A percentile compares a stretch with the other conserved stretches of the same genome.
These are phyloP conservation scores for Bufotes viridis DNA, from an alignment of 2,797 vertebrate species.

Conservation along the genomic window DNA sequence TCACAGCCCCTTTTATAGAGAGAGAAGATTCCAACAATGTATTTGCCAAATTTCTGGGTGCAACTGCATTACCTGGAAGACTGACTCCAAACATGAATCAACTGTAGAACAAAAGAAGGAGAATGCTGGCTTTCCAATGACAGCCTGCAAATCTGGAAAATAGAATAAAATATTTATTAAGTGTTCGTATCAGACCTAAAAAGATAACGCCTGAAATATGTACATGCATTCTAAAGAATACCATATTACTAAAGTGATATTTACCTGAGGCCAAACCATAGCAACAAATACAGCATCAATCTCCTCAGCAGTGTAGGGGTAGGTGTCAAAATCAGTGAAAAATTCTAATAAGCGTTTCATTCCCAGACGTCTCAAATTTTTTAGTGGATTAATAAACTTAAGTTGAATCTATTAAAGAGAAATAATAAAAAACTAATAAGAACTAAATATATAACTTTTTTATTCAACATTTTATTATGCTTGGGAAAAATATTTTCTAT, in stretches of 20 bases:
- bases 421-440: neutral
- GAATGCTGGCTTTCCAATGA: constrained; percentile 90
- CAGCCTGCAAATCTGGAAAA: constrained; percentile 85
- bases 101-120: constrained; percentile 89
- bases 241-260: neutral
- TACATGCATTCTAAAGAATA: neutral
- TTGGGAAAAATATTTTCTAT: too few species aligned
- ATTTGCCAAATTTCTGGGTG: neutral
- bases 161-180: constrained; percentile 4
- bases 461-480: neutral
- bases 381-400: constrained; percentile 88
- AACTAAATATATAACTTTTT: neutral
- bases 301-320: constrained; percentile 85
- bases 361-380: constrained; percentile 90
- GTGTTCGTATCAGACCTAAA: neutral
- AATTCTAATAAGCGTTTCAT: constrained; percentile 88
- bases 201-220: neutral
- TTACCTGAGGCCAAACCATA: constrained; percentile 93
- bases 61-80: constrained; percentile 80
- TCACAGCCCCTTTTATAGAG: neutral
- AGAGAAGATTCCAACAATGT: neutral
- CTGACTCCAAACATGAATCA: constrained; percentile 92
- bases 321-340: constrained; percentile 87
- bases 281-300: constrained; percentile 88
- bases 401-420: constrained; percentile 79